Base-by-base conservation (phyloP, 2,797 vertebrate genomes). In the Champsocephalus esox region DNA sequence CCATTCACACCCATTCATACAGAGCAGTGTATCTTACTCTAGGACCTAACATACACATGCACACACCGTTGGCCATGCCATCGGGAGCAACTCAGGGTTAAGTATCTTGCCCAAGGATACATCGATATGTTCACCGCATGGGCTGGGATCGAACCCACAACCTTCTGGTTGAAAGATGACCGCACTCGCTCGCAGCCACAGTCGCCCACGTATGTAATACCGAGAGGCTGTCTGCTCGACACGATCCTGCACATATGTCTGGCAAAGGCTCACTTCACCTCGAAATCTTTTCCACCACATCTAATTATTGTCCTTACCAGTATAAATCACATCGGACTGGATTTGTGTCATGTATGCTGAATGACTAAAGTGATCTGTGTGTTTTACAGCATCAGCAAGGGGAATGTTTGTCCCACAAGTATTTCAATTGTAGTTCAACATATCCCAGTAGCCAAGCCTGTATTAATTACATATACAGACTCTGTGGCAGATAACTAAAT, bases 391-490 rank as follows among this genome's bases (percentile, higher is more conserved):
- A 19, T 65, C 62, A 73, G 48, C 17, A 2, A 65, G 11, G 32
- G 41, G 28, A 62, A 61, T 32, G 63, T 75, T 79, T n/a, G 4
- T 70, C 57, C 63, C 65, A 6, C 24, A 72, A 44, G 77, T 77
- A 55, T 84, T 74, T 61, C 43, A 73, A 49, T 14, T 58, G 58
- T 70, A 48, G 19, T 49, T 81, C 24, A 70, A 48, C 52, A 38
- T 71, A 56, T 65, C 62, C 51, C 24, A 62, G 58, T 67, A 48
- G 54, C 66, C 68, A 64, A 55, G 80, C 63, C 63, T 75, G 73
- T 86, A 75, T 89, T 78, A 73, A 85, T 87, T 70, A 84, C 75
- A 75, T 41, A 28, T 70, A 34, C 62, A 62, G 73, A 79, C 46
- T 63, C 78, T 70, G 70, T 87, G 77, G 83, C 72, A 75, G 13